Conservation (phyloP, 2,113 vertebrate species). For the Cyprinus carpio region DNA sequence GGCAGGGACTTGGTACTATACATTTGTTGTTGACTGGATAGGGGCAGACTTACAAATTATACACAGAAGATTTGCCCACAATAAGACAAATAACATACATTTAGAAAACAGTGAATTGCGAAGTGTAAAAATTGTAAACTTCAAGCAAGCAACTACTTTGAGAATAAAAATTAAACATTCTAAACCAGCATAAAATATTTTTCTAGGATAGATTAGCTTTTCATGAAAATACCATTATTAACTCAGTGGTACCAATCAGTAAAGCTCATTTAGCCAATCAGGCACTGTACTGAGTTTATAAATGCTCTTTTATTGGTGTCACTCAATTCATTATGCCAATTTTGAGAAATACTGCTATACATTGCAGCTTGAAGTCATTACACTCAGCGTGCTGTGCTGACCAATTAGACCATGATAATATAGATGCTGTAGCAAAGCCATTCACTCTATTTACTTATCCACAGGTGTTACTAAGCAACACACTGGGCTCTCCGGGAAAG, state of each 20-base stretch:
- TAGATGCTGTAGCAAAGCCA: conserved; percentile 59
- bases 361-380: conserved; percentile 15
- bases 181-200: not conserved
- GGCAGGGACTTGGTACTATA: not conserved
- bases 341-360: not conserved
- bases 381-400: not conserved
- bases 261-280: conserved; percentile 12
- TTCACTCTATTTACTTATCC: conserved; percentile 67
- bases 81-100: not conserved
- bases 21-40: not conserved
- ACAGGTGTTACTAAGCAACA: conserved; percentile 83
- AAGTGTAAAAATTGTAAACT: not conserved
- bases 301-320: conserved; percentile 1
- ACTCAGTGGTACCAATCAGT: conserved; percentile 20
- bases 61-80: not conserved
- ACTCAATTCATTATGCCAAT: conserved; percentile 15
- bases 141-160: not conserved
- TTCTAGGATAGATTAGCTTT: not conserved
- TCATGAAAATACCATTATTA: not conserved
- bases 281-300: not conserved
- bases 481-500: conserved; percentile 70
- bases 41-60: not conserved
- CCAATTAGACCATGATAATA: conserved; percentile 56
- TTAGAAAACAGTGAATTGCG: not conserved
- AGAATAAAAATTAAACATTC: not conserved